Evolutionary conservation across 1,140 invertebrate genomes (phyloP), one percentile per base, ranked within the genome.

Genomic region (Musca domestica): DNA sequence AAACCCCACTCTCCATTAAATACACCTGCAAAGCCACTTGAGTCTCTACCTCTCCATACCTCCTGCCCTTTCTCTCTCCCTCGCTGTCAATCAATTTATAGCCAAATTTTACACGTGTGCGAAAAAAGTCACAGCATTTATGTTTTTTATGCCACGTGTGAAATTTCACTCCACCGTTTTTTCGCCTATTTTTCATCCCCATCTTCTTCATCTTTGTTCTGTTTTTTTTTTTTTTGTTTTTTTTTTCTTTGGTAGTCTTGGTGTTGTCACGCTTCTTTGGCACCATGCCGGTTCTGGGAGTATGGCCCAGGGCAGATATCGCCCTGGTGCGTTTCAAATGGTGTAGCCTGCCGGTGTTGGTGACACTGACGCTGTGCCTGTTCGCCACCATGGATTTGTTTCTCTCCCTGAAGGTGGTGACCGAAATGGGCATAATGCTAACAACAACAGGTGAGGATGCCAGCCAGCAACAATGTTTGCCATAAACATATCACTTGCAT

Each of bases 261-360:
- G 66, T 76, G 4, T 14, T 78, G 17, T 71, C 76, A 0, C 75
- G 80, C 47, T 74, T 76, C 23, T 70, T 80, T 47, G 78, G 78
- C 7, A 71, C 77, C 1, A 22, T 80, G 23, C 78, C 78, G 0
- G 74, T 80, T 0, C 22, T 61, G 0, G 78, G 78, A 0, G 61
- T 74, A 23, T 78, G 71, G 73, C 73, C 72, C 2, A 70, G 25
- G 19, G 67, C 70, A 1, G 66, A 69, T 14, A 68, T 67, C 6
- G 71, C 72, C 2, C 70, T 70, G 12, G 75, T 80, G 0, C 47
- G 48, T 0, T 80, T 80, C 17, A 74, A 71, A 10, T 80, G 78
- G 78, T 12, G 71, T 2, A 72, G 75, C 1, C 52, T 71, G 4
- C 63, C 71, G 0, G 20, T 76, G 3, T 15, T 76, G 2, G 64